Conservation (phyloP, 2,888 invertebrate genomes). For the Philereme transversata region DNA sequence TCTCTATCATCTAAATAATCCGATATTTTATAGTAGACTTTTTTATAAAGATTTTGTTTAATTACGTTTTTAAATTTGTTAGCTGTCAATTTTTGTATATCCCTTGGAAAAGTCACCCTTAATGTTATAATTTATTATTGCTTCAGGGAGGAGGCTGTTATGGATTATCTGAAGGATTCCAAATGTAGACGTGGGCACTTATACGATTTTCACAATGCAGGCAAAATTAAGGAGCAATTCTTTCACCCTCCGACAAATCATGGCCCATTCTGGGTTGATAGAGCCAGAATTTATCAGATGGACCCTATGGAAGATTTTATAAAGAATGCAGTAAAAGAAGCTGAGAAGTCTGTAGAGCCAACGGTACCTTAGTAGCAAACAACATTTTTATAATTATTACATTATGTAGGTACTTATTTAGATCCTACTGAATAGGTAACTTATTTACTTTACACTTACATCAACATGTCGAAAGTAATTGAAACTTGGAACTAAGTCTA, state of each 20-base stretch:
- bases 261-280: constrained; percentile 58
- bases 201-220: constrained; percentile 61
- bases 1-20: no score
- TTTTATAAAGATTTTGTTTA: no score
- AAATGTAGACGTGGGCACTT: constrained; percentile 71
- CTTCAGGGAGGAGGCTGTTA: constrained; percentile 58
- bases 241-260: constrained; percentile 62
- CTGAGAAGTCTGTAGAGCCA: constrained; percentile 55
- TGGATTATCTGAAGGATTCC: constrained; percentile 57
- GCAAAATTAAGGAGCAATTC: constrained; percentile 58
- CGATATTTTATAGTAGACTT: no score
- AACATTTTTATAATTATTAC: no score
- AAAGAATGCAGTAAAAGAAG: constrained; percentile 57
- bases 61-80: no score
- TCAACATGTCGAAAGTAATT: not conserved
- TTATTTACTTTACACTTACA: no score
- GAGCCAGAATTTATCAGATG: constrained; percentile 67
- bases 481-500: not conserved
- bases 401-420: no score
- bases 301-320: constrained; percentile 71
- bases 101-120: no score
- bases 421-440: no score
- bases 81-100: no score
- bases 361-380: constrained; percentile 38
- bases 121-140: no score